These are phyloP conservation scores for Nomada lathburiana DNA, from an alignment of 2,888 invertebrate species.

Conservation along the genomic window DNA sequence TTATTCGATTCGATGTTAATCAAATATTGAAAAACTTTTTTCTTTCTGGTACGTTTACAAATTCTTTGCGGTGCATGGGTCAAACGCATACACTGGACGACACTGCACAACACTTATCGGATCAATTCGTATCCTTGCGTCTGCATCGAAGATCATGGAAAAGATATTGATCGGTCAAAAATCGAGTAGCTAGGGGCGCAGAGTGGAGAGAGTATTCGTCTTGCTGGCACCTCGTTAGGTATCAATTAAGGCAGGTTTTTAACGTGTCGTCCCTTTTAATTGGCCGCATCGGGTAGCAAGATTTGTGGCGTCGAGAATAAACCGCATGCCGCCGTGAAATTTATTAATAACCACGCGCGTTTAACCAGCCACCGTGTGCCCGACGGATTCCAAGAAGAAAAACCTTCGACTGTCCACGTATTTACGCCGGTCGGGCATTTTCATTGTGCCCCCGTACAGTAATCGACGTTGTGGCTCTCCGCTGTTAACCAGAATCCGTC, in stretches of 20 bases:
- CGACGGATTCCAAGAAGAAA: slow-evolving; percentile 21
- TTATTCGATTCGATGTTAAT: neutral
- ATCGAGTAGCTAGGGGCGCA: neutral
- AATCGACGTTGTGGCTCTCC: neutral
- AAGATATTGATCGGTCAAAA: neutral
- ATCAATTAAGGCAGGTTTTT: slow-evolving; percentile 49
- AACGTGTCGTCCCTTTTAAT: slow-evolving; percentile 45
- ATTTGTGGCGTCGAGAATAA: slow-evolving; percentile 48
- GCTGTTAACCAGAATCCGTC: neutral
- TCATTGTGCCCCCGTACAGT: neutral
- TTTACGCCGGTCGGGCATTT: neutral
- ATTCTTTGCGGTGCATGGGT: too few species aligned
- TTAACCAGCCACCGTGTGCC: slow-evolving; percentile 22
- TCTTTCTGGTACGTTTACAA: too few species aligned
- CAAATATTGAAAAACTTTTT: too few species aligned
- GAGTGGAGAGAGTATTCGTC: slow-evolving; percentile 25
- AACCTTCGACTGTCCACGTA: neutral
- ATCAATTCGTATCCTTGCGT: neutral
- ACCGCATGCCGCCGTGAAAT: slow-evolving; percentile 53
- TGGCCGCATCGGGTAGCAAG: slow-evolving; percentile 49
- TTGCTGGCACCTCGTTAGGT: slow-evolving; percentile 51
- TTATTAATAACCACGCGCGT: slow-evolving; percentile 63
- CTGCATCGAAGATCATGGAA: neutral
- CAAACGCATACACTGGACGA: too few species aligned
- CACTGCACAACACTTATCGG: too few species aligned